Evolutionary conservation across 2,888 invertebrate species (phyloP).

Genomic region (Byasa hedistus): DNA sequence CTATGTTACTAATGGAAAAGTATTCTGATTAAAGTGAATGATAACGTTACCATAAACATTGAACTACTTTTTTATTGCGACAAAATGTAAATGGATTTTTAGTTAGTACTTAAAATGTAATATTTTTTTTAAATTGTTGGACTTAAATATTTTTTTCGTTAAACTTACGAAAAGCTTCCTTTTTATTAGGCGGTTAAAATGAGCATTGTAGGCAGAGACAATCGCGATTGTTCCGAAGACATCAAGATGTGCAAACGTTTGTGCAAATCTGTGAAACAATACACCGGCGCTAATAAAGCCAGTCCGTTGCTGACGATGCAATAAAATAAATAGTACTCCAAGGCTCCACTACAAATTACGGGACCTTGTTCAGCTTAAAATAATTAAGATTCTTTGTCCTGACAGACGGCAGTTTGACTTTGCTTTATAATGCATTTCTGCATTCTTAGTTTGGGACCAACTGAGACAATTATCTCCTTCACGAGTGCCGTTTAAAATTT

Average conservation of each 20-base stretch:
- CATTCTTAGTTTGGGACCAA: constrained; percentile 35
- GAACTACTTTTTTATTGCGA: not conserved
- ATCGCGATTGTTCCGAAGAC: constrained; percentile 51
- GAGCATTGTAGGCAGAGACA: constrained; percentile 54
- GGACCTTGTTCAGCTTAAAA: constrained; percentile 69
- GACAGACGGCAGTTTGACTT: constrained; percentile 48
- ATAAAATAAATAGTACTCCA: constrained; percentile 66
- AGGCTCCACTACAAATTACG: constrained; percentile 69
- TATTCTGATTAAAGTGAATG: not conserved
- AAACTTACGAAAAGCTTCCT: not conserved
- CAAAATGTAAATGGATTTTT: no score
- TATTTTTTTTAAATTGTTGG: no score
- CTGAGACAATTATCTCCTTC: constrained; percentile 34
- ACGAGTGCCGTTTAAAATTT: constrained; percentile 11
- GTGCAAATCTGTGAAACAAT: constrained; percentile 72
- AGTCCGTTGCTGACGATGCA: constrained; percentile 64
- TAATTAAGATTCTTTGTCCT: constrained; percentile 74
- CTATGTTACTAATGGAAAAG: not conserved
- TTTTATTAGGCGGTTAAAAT: constrained; percentile 42
- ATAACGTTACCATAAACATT: not conserved
- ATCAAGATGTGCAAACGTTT: constrained; percentile 61
- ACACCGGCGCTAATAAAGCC: constrained; percentile 58
- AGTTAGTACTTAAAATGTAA: no score
- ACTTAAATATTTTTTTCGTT: no score
- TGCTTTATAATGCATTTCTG: constrained; percentile 40